Evolutionary conservation across 2,888 invertebrate species (phyloP), one percentile per base, ranked within the genome.

Genomic region (Incurvaria masculella): DNA sequence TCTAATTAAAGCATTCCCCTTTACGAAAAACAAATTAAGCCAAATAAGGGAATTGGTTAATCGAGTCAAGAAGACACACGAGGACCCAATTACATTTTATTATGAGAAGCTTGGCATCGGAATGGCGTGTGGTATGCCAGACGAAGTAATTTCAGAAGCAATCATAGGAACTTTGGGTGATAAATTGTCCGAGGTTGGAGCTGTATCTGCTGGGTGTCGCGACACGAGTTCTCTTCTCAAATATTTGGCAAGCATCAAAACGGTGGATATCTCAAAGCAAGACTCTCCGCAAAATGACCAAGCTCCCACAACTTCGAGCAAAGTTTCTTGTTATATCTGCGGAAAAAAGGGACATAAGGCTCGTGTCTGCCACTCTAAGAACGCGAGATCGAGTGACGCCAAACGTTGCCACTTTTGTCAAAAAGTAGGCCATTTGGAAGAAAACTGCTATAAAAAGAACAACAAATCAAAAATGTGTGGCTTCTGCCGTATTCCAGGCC

Each of bases 31-130:
- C 40, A 52, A 53, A 43, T 42, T 52, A 14, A 20, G 21, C 6
- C 48, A 49, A 16, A 50, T 52, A 2, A 48, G 52, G 10, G 49
- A 52, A 39, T 26, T 54, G 2, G 52, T 52, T 1, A 52, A 51
- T 17, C 40, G 41, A 16, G 44, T 53, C 2, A 51, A 26, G 40
- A 14, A 5, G 11, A 33, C 40, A 4, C 41, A 48, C 46, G 52
- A 54, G 41, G 51, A 52, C 21, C 49, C 51, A 2, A 49, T 53
- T 17, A 23, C 43, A n/a, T 53, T 53, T 27, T 53, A 46, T 44
- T 52, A 52, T 47, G 45, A 48, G 10, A 53, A 53, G 45, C 18
- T 52, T n/a, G 53, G 52, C 1, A 46, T 52, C 16, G 53, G 51
- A 1, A 53, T 53, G 48, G 51, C 51, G 8, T 53, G 52, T 42